Percentiles rank a stretch among this genome's conserved stretches.
Evolutionary conservation across 2,113 vertebrate genomes (phyloP).

Genomic region (Anoplopoma fimbria): DNA sequence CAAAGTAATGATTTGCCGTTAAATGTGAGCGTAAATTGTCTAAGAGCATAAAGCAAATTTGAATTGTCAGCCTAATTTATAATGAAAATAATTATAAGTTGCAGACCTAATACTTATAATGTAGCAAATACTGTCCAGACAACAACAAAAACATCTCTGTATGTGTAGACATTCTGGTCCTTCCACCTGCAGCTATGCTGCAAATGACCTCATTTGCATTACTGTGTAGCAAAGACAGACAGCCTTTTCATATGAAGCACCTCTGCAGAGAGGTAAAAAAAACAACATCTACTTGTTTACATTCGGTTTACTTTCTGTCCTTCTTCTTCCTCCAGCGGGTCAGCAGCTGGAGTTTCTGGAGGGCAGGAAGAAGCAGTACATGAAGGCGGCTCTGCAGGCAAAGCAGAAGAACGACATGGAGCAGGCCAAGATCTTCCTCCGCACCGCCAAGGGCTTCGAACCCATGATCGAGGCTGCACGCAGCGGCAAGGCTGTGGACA

Average conservation of each 20-base stretch:
- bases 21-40: background rate
- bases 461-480: conserved; percentile 86
- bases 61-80: background rate
- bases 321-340: conserved; percentile 72
- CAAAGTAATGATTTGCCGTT: background rate
- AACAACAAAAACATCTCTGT: background rate
- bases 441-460: conserved; percentile 89
- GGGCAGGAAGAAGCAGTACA: conserved; percentile 90
- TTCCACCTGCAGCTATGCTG: background rate
- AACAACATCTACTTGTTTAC: background rate
- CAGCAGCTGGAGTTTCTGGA: conserved; percentile 92
- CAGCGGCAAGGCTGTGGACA: conserved; percentile 85
- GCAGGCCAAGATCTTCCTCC: conserved; percentile 89
- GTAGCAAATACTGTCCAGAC: background rate
- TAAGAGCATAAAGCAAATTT: background rate
- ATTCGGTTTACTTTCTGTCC: background rate
- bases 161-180: background rate
- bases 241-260: background rate
- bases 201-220: background rate
- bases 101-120: background rate
- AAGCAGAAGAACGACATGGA: conserved; percentile 94
- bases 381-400: conserved; percentile 93
- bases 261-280: background rate
- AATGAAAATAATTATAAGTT: background rate
- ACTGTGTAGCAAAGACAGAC: background rate